Conservation (phyloP, 1,140 invertebrate genomes). For the Caenorhabditis elegans region DNA sequence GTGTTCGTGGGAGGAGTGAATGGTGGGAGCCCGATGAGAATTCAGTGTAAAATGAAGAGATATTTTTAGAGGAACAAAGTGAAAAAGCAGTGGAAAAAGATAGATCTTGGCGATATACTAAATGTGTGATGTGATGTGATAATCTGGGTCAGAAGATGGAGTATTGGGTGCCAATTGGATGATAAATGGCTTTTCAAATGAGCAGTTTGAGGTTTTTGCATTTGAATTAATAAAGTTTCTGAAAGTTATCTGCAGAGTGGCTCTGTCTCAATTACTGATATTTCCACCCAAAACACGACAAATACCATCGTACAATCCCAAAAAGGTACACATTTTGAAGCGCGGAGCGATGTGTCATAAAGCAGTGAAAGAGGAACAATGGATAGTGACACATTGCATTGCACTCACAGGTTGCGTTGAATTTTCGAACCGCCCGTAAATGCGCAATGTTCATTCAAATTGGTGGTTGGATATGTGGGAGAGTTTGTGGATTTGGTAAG, state of each 20-base stretch:
- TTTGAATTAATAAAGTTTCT: too few relatives aligned
- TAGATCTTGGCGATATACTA: background rate
- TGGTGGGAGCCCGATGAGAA: background rate
- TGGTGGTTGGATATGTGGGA: background rate
- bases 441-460: background rate
- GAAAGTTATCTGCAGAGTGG: too few relatives aligned
- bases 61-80: background rate
- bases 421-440: constrained; percentile 6
- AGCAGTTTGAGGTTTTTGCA: too few relatives aligned
- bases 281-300: too few relatives aligned
- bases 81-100: background rate
- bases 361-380: background rate
- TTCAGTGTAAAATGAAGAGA: background rate
- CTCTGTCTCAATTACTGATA: too few relatives aligned
- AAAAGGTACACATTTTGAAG: too few relatives aligned
- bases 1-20: background rate
- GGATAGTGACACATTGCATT: constrained; percentile 4
- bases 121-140: background rate
- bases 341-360: too few relatives aligned
- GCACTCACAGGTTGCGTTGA: background rate
- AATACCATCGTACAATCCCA: too few relatives aligned
- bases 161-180: too few relatives aligned
- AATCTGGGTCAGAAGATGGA: background rate
- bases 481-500: background rate
- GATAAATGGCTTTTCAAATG: too few relatives aligned